Evolutionary conservation across 1,140 invertebrate species (phyloP), one percentile per base, ranked within the genome.

Genomic region (Propsilocerus akamusi): DNA sequence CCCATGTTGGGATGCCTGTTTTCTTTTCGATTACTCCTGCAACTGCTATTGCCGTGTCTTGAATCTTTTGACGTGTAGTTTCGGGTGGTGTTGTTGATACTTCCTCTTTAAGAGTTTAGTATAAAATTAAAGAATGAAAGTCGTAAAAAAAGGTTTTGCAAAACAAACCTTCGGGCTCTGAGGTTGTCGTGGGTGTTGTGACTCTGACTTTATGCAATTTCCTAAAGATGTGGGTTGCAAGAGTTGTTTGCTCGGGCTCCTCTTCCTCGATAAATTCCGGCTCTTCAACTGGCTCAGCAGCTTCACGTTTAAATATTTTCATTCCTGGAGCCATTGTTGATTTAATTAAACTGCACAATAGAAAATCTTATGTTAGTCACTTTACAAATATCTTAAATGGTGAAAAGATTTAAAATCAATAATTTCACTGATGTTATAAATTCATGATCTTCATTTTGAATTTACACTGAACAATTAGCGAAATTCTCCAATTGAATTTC

Each of bases 1-100:
- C 78, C 80, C 80, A 83, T 55, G 76, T 68, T 24, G 82, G 79
- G 55, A 85, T 73, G 14, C 79, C 78, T 50, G 75, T 74, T 55
- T 77, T 73, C 23, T 76, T 68, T 7, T 74, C 73, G 5, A 80
- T 49, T 11, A 71, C 69, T 46, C 74, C 69, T 14, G 71, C 63
- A 10, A 70, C 54, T 41, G 58, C 56, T 28, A 49, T 51, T n/a
- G 55, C 56, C 41, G 55, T 54, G 20, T 58, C 52, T 14, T 46
- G 34, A 1, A 53, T 46, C 34, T 55, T 52, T 26, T 53, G 28
- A 12, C 10, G 11, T 46, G 52, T 51, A 49, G 24, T 17, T 12
- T 22, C 30, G 14, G 54, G 41, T 50, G 53, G 51, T 5, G 25
- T 49, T 34, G 56, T 57, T 12, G 56, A 54, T 11, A 56, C 20